Evolutionary conservation across 1,140 invertebrate genomes (phyloP).

Genomic region (Drosophila varians): DNA sequence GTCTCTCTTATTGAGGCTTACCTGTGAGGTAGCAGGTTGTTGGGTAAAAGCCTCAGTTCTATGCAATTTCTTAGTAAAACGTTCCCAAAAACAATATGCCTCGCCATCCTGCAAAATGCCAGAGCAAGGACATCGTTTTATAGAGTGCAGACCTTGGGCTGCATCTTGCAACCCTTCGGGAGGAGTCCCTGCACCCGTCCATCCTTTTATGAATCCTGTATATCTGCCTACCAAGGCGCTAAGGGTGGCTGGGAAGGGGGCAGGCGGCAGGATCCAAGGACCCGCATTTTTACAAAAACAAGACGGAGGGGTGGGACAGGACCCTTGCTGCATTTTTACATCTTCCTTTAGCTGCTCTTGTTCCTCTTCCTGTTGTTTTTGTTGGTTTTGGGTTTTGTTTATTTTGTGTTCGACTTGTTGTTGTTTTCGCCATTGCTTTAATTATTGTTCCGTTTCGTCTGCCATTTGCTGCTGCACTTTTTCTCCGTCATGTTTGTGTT

Average conservation of each 20-base stretch:
- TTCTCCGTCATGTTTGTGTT: slow-evolving; percentile 33
- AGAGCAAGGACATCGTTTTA: slow-evolving; percentile 41
- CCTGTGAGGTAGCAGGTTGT: too few relatives aligned
- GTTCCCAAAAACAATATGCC: slow-evolving; percentile 3
- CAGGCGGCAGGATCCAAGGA: slow-evolving; percentile 3
- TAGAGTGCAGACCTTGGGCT: slow-evolving; percentile 40
- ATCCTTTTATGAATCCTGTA: slow-evolving; percentile 2
- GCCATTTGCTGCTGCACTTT: slow-evolving; percentile 67
- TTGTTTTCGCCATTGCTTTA: slow-evolving; percentile 72
- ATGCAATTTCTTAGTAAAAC: neutral
- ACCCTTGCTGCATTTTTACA: slow-evolving; percentile 54
- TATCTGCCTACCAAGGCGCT: slow-evolving; percentile 23
- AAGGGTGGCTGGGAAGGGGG: neutral
- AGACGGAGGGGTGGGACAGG: slow-evolving; percentile 10
- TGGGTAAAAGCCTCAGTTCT: too few relatives aligned
- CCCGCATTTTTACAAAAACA: slow-evolving; percentile 30
- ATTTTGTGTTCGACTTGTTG: slow-evolving; percentile 43
- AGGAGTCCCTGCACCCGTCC: slow-evolving; percentile 12
- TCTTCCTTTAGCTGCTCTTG: slow-evolving; percentile 28
- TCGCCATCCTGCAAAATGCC: slow-evolving; percentile 2
- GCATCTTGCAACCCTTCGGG: slow-evolving; percentile 42
- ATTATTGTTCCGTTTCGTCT: slow-evolving; percentile 80
- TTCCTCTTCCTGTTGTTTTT: slow-evolving; percentile 56
- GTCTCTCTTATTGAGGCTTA: too few relatives aligned
- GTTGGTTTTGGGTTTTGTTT: slow-evolving; percentile 49